A percentile compares a stretch with the other conserved stretches of the same genome.
Conservation (phyloP, 92 coral and sea anemone genomes). For the Zoanthus sansibaricus region DNA sequence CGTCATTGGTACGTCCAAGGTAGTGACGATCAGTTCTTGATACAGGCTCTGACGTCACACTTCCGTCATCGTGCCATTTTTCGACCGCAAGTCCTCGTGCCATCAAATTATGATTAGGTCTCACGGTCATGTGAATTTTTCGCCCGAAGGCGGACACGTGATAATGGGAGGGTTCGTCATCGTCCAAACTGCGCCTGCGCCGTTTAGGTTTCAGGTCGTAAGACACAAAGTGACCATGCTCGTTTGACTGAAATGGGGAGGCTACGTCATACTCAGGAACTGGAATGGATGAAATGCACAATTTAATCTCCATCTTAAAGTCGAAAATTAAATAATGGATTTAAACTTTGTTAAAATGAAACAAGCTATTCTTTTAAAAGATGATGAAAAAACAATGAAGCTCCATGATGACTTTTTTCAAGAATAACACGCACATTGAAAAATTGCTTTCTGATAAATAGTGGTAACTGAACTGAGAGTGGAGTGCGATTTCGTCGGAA, state of each 20-base stretch:
- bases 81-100: slow-evolving; percentile 53
- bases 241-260: slow-evolving; percentile 66
- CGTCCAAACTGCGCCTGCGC: slow-evolving; percentile 27
- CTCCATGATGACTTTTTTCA: no score
- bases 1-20: slow-evolving; percentile 44
- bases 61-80: slow-evolving; percentile 50
- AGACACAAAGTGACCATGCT: slow-evolving; percentile 67
- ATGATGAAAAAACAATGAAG: no score
- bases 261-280: slow-evolving; percentile 82
- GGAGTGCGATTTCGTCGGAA: no score
- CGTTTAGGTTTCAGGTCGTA: slow-evolving; percentile 29
- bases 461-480: no score
- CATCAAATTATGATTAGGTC: slow-evolving; percentile 37
- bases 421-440: not conserved
- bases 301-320: no score
- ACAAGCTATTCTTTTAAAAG: no score
- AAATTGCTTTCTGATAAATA: no score
- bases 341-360: no score
- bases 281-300: not conserved
- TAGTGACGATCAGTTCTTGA: slow-evolving; percentile 33
- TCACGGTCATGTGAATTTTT: slow-evolving; percentile 48
- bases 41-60: slow-evolving; percentile 38
- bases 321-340: no score
- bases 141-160: slow-evolving; percentile 53
- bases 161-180: slow-evolving; percentile 39